Evolutionary conservation across 2,888 invertebrate genomes (phyloP), one percentile per base, ranked within the genome.

Genomic region (Capitulum mitella): DNA sequence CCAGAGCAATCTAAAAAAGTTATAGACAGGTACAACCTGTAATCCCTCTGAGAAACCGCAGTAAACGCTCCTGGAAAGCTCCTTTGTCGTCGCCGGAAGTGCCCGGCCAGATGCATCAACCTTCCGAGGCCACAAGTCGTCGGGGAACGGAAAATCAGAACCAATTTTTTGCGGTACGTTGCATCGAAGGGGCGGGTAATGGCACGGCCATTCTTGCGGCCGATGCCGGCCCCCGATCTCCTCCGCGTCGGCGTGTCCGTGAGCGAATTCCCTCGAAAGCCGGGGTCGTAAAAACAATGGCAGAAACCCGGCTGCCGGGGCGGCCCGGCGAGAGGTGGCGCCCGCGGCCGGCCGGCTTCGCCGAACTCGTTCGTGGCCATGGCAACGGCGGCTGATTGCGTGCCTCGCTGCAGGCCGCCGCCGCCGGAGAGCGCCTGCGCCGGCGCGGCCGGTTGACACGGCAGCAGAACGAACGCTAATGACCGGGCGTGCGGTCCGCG

Each of bases 311-410:
- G 1, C 58, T 29, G 34, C 64, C 64, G 64, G 34, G 5, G 64
- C 8, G 22, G 19, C 19, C 19, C 51, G 19, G 22, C 2, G 64
- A 34, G 19, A 14, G 64, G 37, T 40, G 26, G 22, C 70, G 8
- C 40, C 26, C 64, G 64, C 34, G 3, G 64, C 64, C 29, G 61
- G 32, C 61, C 34, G 64, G 14, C 16, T 26, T 70, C 37, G 70
- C 26, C 70, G 26, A 37, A 40, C 8, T 70, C 70, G 40, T 37
- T 40, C 14, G 70, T 37, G 14, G 70, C 70, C 70, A 70, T 70
- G 40, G 70, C 70, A 70, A 70, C 70, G 37, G 26, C 19, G 37
- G 70, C 16, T 61, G 70, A 37, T 70, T 37, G 70, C 70, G 70
- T 70, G 70, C 40, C 70, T n/a, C n/a, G n/a, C n/a, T n/a, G n/a